Evolutionary conservation across 2,888 invertebrate genomes (phyloP).

Genomic region (Criorhina ranunculi): DNA sequence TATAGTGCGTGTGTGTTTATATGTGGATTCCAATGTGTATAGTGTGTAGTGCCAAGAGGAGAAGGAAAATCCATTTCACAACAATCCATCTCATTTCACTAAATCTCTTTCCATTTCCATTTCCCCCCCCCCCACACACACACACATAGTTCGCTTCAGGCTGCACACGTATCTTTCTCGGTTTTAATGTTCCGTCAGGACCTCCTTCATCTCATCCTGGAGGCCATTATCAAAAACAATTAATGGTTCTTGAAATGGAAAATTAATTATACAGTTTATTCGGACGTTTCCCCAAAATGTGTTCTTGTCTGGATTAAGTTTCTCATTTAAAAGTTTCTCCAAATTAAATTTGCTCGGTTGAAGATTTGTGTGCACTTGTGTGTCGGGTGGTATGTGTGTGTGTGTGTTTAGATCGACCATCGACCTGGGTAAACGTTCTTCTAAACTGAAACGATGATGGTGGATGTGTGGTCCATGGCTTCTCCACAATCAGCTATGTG

Average conservation of each 20-base stretch:
- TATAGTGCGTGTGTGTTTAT: constrained; percentile 9
- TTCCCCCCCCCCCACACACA: constrained; percentile 1
- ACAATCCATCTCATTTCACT: constrained; percentile 76
- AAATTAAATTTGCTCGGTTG: constrained; percentile 79
- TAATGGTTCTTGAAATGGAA: constrained; percentile 80
- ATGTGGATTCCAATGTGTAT: too few species aligned
- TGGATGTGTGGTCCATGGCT: constrained; percentile 24
- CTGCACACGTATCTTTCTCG: constrained; percentile 71
- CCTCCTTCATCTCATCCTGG: constrained; percentile 70
- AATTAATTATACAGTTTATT: constrained; percentile 80
- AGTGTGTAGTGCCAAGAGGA: constrained; percentile 36
- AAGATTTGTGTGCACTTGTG: constrained; percentile 71
- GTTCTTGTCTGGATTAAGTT: constrained; percentile 79
- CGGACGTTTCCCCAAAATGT: constrained; percentile 79
- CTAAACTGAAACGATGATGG: constrained; percentile 28
- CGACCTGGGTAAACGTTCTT: constrained; percentile 40
- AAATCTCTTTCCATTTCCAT: constrained; percentile 57
- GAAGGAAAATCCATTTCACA: constrained; percentile 70
- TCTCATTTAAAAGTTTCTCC: constrained; percentile 79
- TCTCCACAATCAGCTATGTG: constrained; percentile 6
- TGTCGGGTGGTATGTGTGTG: constrained; percentile 19
- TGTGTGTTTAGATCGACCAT: constrained; percentile 46
- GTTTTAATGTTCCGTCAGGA: constrained; percentile 62
- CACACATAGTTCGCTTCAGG: constrained; percentile 43
- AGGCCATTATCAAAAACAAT: constrained; percentile 79